phyloP scores from a whole-genome alignment of 1,140 invertebrate genomes.

The Drosophila arawakana region DNA sequence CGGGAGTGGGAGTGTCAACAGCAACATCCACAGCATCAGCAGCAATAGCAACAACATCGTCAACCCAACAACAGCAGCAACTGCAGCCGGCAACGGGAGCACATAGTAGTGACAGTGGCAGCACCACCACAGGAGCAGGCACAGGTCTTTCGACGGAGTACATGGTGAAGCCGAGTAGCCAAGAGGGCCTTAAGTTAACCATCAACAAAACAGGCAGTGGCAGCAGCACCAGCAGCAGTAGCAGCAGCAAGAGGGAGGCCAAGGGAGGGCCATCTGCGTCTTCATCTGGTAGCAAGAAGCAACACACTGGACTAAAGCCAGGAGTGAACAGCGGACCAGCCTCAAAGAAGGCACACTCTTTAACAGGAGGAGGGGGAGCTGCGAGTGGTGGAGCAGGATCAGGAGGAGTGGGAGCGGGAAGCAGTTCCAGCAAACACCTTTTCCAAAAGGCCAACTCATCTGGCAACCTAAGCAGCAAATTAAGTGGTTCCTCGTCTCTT shows the following conservation, averaged over 20 bases:
- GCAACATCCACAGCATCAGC: conserved; percentile 18
- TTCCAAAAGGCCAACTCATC: conserved; percentile 83
- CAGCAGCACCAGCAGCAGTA: conserved; percentile 43
- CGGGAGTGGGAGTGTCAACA: conserved; percentile 9
- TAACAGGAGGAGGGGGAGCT: conserved; percentile 7
- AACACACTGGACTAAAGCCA: conserved; percentile 93
- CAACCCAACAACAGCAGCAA: conserved; percentile 19
- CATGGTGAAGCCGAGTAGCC: conserved; percentile 87
- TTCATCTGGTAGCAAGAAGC: conserved; percentile 75
- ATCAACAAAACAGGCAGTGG: conserved; percentile 91
- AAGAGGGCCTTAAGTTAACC: conserved; percentile 94
- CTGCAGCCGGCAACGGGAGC: conserved; percentile 48
- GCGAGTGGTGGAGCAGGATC: conserved; percentile 6
- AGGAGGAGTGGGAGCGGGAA: conserved; percentile 6
- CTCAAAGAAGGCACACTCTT: conserved; percentile 62
- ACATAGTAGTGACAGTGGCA: conserved; percentile 54
- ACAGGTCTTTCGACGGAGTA: conserved; percentile 87
- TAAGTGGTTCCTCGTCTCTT: conserved; percentile 44
- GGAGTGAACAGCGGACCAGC: conserved; percentile 87
- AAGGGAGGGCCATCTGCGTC: conserved; percentile 20
- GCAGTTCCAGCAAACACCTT: conserved; percentile 59
- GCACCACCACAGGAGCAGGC: conserved; percentile 17
- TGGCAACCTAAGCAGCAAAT: conserved; percentile 72
- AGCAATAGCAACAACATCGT: conserved; percentile 9
- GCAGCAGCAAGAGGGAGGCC: conserved; percentile 40